A percentile compares a stretch with the other conserved stretches of the same genome.
Conservation (phyloP, 2,888 invertebrate species). For the Nezara viridula region DNA sequence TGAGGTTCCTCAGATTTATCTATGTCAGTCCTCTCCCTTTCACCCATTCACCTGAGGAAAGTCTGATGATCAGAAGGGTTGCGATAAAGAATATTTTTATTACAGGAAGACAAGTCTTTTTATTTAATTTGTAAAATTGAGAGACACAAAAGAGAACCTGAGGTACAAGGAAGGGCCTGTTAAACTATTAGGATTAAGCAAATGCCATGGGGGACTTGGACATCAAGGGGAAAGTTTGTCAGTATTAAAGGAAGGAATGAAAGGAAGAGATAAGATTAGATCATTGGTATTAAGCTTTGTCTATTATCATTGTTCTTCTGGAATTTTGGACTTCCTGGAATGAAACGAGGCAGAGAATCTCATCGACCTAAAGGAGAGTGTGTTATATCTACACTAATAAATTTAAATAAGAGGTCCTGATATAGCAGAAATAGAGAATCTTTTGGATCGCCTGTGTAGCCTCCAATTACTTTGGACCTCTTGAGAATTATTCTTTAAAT, state of each 20-base stretch:
- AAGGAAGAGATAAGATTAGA: neutral
- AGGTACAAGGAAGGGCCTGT: neutral
- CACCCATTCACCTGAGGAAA: no score
- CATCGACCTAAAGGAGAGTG: neutral
- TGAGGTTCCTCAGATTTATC: no score
- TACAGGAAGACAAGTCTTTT: no score
- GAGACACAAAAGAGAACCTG: conserved; percentile 73
- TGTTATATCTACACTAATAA: neutral
- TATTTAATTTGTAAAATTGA: conserved; percentile 67
- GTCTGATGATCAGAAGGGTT: no score
- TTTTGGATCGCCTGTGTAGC: neutral
- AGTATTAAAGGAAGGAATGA: neutral
- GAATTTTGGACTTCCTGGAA: neutral
- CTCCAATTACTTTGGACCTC: no score
- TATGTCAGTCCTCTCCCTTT: no score
- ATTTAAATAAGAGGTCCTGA: neutral
- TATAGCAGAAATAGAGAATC: neutral
- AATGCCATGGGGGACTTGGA: neutral
- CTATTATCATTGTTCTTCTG: no score
- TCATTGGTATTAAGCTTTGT: neutral
- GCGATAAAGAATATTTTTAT: no score
- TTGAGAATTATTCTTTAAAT: no score
- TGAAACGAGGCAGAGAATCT: neutral
- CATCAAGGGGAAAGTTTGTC: neutral
- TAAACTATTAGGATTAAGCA: neutral